These are phyloP conservation scores for Cerceris rybyensis DNA, from an alignment of 2,888 invertebrate genomes.

Conservation along the genomic window DNA sequence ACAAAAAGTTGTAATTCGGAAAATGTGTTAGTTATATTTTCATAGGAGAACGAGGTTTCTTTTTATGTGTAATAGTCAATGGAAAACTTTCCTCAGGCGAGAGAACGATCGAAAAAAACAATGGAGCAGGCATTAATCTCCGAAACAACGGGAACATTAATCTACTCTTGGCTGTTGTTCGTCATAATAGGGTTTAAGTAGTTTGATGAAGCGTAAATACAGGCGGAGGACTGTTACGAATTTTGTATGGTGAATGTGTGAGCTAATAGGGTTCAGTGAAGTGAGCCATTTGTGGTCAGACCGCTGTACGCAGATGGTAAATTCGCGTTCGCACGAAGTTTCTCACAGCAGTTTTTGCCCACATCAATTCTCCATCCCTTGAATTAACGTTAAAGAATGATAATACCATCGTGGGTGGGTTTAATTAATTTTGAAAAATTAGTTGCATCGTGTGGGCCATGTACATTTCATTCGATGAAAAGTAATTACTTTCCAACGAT, in stretches of 20 bases:
- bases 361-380: conserved; percentile 6
- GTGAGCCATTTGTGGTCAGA: conserved; percentile 41
- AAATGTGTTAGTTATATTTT: too few species aligned
- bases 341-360: conserved; percentile 23
- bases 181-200: conserved; percentile 27
- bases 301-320: conserved; percentile 20
- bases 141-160: conserved; percentile 6
- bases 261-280: conserved; percentile 25
- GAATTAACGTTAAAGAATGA: conserved; percentile 23
- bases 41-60: too few species aligned
- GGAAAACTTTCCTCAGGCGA: background rate
- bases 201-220: conserved; percentile 37
- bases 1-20: too few species aligned
- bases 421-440: conserved; percentile 20
- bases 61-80: background rate
- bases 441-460: background rate
- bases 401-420: background rate
- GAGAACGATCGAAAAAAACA: background rate
- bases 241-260: conserved; percentile 17
- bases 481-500: background rate
- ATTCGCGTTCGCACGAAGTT: conserved; percentile 27
- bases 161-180: conserved; percentile 22
- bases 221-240: conserved; percentile 28
- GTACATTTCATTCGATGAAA: background rate
- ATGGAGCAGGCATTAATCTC: background rate